Base-by-base conservation (phyloP, 2,113 vertebrate genomes). In the Apodemus speciosus region DNA sequence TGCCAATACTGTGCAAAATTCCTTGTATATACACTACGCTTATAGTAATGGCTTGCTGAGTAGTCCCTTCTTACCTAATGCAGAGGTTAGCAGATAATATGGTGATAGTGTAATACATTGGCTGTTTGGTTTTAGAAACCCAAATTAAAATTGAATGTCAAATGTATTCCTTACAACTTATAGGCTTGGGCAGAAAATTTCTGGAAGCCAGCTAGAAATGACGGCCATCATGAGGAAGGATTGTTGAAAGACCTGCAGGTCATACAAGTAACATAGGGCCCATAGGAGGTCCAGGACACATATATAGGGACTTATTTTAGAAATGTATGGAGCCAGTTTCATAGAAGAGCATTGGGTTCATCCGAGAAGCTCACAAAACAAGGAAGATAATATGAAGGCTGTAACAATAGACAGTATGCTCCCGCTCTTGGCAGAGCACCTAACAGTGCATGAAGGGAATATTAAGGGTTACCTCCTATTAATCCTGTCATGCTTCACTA, bases 21-120 rank as follows among this genome's bases (percentile, higher is more conserved):
- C 62, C 68, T 27, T 43, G 72, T n/a, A 64, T 27, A 51, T 25
- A 58, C 38, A 68, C 60, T 30, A 46, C 20, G 0, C 7, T 62
- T 53, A 9, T 21, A n/a, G 46, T 76, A 35, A 69, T 53, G 3
- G 38, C 60, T 75, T 66, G 9, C 14, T 3, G 18, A 23, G 16
- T 2, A 58, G 16, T 11, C 56, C n/a, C 4, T 11, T 38, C 38
- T 64, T 4, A 43, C 18, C 32, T 0, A 5, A 14, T 53, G 18
- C 9, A 58, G 43, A 18, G 2, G 30, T 9, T 11, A 81, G 14
- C 2, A 51, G 51, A 23, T 11, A 25, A 7, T 15, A 43, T 43
- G 56, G 25, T 9, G 35, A 3, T 27, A 20, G 60, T 13, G 5
- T 5, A 4, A 9, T 4, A 4, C 21, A 21, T 2, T 1, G 15